Percentiles rank a stretch among this genome's conserved stretches.
Conservation (phyloP, 2,113 vertebrate genomes). For the Ginglymostoma cirratum region DNA sequence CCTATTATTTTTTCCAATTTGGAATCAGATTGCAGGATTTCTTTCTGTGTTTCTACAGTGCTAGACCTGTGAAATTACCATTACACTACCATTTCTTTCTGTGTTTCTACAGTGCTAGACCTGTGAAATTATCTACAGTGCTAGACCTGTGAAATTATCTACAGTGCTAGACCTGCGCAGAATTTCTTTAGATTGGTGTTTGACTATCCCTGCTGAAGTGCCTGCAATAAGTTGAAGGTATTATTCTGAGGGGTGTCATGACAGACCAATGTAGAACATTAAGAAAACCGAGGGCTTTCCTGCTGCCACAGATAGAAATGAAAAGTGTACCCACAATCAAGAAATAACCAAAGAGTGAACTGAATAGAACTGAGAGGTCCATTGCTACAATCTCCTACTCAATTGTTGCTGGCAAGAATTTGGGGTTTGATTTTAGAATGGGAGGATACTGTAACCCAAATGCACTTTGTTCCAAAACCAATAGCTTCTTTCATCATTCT, state of each 20-base stretch:
- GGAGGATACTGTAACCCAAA: background rate
- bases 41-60: too few species aligned
- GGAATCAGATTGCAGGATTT: background rate
- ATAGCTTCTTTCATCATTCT: background rate
- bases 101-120: too few species aligned
- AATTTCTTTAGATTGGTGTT: background rate
- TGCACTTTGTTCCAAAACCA: background rate
- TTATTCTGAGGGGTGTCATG: background rate
- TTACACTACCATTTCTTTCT: too few species aligned
- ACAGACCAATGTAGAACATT: too few species aligned
- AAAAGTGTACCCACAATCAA: background rate
- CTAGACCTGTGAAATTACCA: too few species aligned
- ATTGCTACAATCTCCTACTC: background rate
- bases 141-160: too few species aligned
- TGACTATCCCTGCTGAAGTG: background rate
- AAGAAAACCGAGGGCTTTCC: background rate
- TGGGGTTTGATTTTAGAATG: background rate
- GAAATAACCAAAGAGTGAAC: background rate
- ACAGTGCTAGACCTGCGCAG: too few species aligned
- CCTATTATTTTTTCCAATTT: background rate
- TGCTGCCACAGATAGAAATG: background rate
- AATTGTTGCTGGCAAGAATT: background rate
- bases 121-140: too few species aligned
- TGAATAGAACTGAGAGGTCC: background rate
- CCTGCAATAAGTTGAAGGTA: background rate